Evolutionary conservation across 2,797 vertebrate genomes (phyloP).

Genomic region (Peromyscus nudipes): DNA sequence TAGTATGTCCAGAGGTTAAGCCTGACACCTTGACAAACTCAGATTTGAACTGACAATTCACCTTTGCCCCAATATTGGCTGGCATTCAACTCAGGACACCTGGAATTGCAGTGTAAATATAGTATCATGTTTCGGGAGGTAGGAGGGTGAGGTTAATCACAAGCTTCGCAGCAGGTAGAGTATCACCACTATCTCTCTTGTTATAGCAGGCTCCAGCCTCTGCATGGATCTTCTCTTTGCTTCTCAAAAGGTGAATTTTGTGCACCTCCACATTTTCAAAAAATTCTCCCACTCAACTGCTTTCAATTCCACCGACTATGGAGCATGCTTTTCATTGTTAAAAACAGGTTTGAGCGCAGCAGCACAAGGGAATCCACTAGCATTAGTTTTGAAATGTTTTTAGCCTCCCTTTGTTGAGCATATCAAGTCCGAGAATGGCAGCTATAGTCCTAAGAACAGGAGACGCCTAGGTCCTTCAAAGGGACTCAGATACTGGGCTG

Average conservation of each 20-base stretch:
- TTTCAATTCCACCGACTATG: slow-evolving; percentile 14
- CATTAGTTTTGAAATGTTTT: neutral
- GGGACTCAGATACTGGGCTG: neutral
- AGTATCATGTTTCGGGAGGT: neutral
- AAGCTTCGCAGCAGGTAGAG: neutral
- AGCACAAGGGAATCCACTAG: neutral
- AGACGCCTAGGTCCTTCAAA: neutral
- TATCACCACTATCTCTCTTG: neutral
- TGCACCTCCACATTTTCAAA: neutral
- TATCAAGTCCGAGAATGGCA: neutral
- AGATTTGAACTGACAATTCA: slow-evolving; percentile 28
- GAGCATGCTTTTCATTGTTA: neutral
- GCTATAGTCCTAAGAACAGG: neutral
- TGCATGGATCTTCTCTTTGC: neutral
- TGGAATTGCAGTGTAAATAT: neutral
- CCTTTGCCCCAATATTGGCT: slow-evolving; percentile 21
- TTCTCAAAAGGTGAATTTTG: neutral
- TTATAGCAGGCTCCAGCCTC: neutral
- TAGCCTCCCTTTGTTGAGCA: slow-evolving; percentile 27
- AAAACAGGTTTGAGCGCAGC: neutral
- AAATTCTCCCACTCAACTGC: neutral
- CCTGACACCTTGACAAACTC: slow-evolving; percentile 40
- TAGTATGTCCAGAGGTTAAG: neutral
- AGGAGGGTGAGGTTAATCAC: neutral
- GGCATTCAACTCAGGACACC: neutral